Base-by-base conservation (phyloP, 2,888 invertebrate species). In the Hydroisotoma schaefferi region DNA sequence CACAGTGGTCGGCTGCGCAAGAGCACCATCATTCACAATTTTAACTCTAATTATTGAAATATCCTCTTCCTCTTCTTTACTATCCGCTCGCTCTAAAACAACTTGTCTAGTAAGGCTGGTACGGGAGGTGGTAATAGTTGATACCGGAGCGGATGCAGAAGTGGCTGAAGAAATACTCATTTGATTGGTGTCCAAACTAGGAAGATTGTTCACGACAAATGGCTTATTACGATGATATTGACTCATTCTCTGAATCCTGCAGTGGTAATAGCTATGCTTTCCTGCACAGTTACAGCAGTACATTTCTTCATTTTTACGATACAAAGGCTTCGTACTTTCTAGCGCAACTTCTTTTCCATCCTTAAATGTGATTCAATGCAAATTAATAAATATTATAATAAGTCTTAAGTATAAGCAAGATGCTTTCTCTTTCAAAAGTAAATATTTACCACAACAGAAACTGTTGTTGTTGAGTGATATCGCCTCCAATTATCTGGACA, bases 401-500 rank as follows among this genome's bases (percentile, higher is more conserved):
- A 33, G 15, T 33, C 33, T 10, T 33, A 33, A 15, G 33, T 10
- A 28, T 20, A n/a, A 15, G 8, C 23, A 43, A 12, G 25, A 49
- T 22, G 18, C 23, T 15, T 33, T 55, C 59, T 33, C 43, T 22
- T 48, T 59, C 8, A 33, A 33, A 33, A 33, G 15, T 40, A 20
- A 40, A 40, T 15, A 15, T 15, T 15, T 40, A 40, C 40, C 40
- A 8, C n/a, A 40, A 40, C 40, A 4, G 48, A 54, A 4, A 10
- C 2, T 15, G 60, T 27, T 22, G 58, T 64, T 10, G 58, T 29
- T 27, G 57, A 55, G 55, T 64, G 60, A 25, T 55, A 64, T 2
- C 60, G 57, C 28, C 64, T 46, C 64, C 64, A 64, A 27, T 52
- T 57, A 29, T 64, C 64, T 1, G 64, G 64, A 40, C 64, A 64